A percentile compares a stretch with the other conserved stretches of the same genome.
Evolutionary conservation across 2,113 vertebrate genomes (phyloP).

Genomic region (Mohoua ochrocephala): DNA sequence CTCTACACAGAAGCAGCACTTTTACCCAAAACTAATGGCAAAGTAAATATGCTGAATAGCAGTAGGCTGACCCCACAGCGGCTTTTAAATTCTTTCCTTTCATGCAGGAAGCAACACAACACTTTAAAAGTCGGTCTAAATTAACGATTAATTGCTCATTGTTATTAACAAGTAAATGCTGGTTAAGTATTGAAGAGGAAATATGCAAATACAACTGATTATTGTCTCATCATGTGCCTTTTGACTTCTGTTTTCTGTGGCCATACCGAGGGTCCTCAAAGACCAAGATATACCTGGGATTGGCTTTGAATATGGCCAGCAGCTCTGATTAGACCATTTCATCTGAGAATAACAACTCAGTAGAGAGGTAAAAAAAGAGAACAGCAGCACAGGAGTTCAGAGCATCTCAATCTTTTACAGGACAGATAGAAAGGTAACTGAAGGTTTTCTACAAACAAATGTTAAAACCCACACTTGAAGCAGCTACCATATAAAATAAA

Average conservation of each 20-base stretch:
- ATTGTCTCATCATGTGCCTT: background rate
- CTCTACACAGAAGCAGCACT: background rate
- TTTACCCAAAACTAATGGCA: background rate
- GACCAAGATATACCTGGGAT: background rate
- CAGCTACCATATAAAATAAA: background rate
- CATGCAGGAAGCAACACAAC: background rate
- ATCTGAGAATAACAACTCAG: background rate
- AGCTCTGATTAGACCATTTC: background rate
- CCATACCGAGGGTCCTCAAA: background rate
- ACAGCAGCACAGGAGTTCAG: background rate
- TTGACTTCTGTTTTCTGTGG: background rate
- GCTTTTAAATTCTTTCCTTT: background rate
- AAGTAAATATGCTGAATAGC: background rate
- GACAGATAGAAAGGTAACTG: background rate
- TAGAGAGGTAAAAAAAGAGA: background rate
- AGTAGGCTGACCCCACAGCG: background rate
- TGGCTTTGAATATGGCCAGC: background rate
- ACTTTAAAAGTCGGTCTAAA: background rate
- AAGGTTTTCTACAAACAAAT: background rate
- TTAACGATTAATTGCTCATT: background rate
- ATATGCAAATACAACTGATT: background rate
- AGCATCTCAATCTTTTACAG: background rate
- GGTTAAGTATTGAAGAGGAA: background rate
- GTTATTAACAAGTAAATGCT: background rate
- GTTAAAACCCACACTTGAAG: background rate